Evolutionary conservation across 2,888 invertebrate genomes (phyloP), one percentile per base, ranked within the genome.

Genomic region (Hyles lineata): DNA sequence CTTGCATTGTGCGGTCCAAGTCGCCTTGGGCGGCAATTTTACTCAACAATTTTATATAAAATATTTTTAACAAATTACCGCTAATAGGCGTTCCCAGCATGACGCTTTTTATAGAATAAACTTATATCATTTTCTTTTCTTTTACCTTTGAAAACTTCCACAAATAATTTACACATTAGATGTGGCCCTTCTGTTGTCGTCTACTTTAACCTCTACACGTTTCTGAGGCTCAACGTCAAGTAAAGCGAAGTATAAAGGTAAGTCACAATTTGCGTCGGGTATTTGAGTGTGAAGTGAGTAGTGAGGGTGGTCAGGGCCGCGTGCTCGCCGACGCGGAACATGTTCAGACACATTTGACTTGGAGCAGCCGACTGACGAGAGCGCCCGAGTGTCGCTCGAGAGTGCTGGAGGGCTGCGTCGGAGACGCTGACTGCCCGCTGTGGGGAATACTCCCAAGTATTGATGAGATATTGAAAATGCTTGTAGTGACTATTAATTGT

Each of bases 261-360:
- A n/a, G 55, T 55, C 6, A 5, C 8, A 55, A 55, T 55, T 55
- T 55, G 55, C n/a, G n/a, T 17, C 17, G 8, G n/a, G 55, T 55
- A 55, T 55, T 15, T 17, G n/a, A 8, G 17, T 60, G 60, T 25
- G 60, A 25, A 60, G 60, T 29, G 17, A 6, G 60, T 17, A 60
- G 60, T 29, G 17, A 6, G 25, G 25, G 17, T 17, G 25, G 23
- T 59, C 59, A 25, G 17, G 25, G 60, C 35, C 67, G 23, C 23
- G 67, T 67, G 23, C 23, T 67, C 50, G 43, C 43, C 35, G 43
- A 63, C 21, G 63, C 63, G 35, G 63, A 63, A 63, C 21, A 15
- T 63, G 21, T 43, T 35, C 63, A n/a, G 63, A 21, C 55, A 61
- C 25, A 19, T 61, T 61, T 29, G 29, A 17, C 17, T 61, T 29